phyloP scores from a whole-genome alignment of 2,888 invertebrate genomes.

The Taenaris catops region DNA sequence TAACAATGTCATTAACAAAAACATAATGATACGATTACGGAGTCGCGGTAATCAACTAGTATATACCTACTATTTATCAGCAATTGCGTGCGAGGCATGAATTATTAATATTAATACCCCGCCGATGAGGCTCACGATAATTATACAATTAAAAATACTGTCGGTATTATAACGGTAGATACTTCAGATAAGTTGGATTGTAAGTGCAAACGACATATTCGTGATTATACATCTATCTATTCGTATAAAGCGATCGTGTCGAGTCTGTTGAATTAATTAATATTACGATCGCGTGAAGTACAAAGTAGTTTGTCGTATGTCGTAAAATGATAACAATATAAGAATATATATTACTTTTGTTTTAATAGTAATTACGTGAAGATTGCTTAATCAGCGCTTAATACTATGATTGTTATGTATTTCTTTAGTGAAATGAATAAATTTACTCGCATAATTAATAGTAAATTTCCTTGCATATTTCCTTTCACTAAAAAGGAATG shows the following conservation, averaged over 20 bases:
- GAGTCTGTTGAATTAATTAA: constrained; percentile 11
- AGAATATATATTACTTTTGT: not conserved
- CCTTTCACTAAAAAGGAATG: no score
- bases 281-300: constrained; percentile 2
- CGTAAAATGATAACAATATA: constrained; percentile 3
- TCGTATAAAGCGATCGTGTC: constrained; percentile 6
- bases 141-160: constrained; percentile 23
- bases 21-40: no score
- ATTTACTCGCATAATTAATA: no score
- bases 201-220: constrained; percentile 14
- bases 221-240: constrained; percentile 10
- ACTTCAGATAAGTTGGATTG: constrained; percentile 16
- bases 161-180: constrained; percentile 18
- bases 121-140: constrained; percentile 20
- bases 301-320: constrained; percentile 6
- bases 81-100: constrained; percentile 21
- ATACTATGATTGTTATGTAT: no score
- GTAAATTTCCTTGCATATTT: no score
- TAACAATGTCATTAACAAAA: no score
- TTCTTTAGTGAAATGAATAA: no score
- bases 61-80: constrained; percentile 23
- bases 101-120: constrained; percentile 28
- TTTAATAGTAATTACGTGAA: no score
- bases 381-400: no score
- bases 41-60: no score